Conservation (phyloP, 2,797 vertebrate species). For the Oreonectes daqikongensis region DNA sequence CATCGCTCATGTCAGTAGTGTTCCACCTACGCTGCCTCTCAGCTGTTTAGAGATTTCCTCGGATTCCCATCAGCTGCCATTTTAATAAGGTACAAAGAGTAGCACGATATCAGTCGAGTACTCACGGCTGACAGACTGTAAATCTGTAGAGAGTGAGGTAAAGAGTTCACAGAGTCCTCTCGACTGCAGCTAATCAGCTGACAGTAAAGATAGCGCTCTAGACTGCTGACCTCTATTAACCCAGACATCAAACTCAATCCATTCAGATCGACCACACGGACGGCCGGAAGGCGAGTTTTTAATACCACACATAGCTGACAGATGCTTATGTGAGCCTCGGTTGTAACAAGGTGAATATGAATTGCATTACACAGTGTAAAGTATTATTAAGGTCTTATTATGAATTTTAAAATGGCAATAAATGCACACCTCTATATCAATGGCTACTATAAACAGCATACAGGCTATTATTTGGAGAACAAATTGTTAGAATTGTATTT, state of each 20-base stretch:
- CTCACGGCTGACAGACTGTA: neutral
- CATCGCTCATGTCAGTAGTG: neutral
- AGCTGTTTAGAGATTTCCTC: neutral
- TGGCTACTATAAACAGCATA: neutral
- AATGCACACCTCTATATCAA: neutral
- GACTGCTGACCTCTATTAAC: conserved; percentile 9
- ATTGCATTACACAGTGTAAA: neutral
- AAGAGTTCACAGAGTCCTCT: conserved; percentile 1
- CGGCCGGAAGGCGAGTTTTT: neutral
- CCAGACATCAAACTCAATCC: neutral
- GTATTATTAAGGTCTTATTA: neutral
- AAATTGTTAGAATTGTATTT: too few relatives aligned
- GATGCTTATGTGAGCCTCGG: neutral
- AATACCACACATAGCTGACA: neutral
- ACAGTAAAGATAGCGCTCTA: neutral
- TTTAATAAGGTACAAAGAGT: too few relatives aligned
- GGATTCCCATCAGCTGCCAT: too few relatives aligned
- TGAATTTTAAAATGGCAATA: neutral
- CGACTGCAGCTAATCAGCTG: conserved; percentile 1
- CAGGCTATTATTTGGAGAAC: neutral
- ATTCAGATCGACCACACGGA: neutral
- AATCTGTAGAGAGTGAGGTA: conserved; percentile 1
- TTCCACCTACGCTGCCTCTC: conserved; percentile 8
- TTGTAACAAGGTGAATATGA: neutral
- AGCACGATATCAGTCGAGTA: neutral